Conservation (phyloP, 2,797 vertebrate species). For the Tapera naevia region DNA sequence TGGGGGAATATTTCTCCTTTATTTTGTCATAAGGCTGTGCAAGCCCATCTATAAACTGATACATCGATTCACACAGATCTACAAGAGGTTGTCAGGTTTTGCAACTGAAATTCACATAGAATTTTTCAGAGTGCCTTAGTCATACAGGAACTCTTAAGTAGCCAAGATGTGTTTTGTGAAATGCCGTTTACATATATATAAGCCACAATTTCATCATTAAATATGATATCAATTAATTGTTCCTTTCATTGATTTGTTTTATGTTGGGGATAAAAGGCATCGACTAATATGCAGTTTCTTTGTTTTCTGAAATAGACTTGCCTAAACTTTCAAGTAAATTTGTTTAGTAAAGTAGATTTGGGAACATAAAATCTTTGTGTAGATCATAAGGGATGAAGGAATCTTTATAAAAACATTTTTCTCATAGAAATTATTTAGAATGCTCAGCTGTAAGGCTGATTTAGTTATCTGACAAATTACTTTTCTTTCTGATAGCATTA, state of each 20-base stretch:
- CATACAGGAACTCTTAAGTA: background rate
- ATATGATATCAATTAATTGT: background rate
- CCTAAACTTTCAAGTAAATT: background rate
- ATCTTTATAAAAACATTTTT: background rate
- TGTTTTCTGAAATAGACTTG: background rate
- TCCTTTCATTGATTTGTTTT: background rate
- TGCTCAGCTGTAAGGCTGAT: background rate
- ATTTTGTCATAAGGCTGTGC: background rate
- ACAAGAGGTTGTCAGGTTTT: background rate
- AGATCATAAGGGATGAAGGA: background rate
- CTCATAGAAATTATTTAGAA: background rate
- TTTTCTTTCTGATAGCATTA: slow-evolving; percentile 5
- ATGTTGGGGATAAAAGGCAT: background rate
- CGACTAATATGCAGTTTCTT: background rate
- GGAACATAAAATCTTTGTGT: background rate
- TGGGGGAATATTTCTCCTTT: background rate
- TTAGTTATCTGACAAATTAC: background rate
- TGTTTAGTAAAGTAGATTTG: background rate
- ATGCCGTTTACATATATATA: background rate
- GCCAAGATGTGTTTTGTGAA: background rate
- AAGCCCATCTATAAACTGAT: background rate
- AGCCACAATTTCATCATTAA: background rate
- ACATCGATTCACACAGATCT: background rate
- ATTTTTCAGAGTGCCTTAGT: background rate
- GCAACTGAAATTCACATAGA: background rate